These are phyloP conservation scores for Chroicocephalus ridibundus DNA, from an alignment of 2,113 vertebrate species.

Conservation along the genomic window DNA sequence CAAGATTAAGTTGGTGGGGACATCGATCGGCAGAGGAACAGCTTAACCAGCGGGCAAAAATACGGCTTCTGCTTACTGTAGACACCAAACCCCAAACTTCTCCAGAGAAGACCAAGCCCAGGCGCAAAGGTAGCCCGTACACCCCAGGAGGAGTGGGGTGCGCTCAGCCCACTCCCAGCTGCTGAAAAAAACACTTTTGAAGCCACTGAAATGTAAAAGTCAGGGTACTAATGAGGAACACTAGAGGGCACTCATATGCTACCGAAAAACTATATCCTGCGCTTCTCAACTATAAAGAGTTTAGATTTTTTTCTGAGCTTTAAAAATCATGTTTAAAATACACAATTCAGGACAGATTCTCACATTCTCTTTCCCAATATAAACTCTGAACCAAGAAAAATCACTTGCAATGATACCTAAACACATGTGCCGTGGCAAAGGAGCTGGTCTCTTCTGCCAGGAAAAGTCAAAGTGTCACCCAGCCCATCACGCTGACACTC, in stretches of 20 bases:
- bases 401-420: not conserved
- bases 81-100: not conserved
- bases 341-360: constrained; percentile 13
- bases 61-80: not conserved
- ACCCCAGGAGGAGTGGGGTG: not conserved
- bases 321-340: constrained; percentile 14
- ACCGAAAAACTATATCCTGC: not conserved
- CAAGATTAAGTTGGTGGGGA: not conserved
- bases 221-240: not conserved
- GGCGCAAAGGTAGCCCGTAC: accelerated
- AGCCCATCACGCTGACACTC: not conserved
- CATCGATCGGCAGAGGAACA: not conserved
- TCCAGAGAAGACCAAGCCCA: not conserved
- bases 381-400: not conserved
- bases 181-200: not conserved
- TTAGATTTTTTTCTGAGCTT: not conserved
- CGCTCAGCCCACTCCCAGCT: accelerated
- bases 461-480: not conserved
- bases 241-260: constrained; percentile 73
- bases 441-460: not conserved
- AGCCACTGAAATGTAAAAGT: not conserved
- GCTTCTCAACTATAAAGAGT: not conserved
- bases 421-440: not conserved
- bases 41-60: not conserved
- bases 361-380: not conserved